Base-by-base conservation (phyloP, 2,888 invertebrate species). In the Cryptus viduatorius region DNA sequence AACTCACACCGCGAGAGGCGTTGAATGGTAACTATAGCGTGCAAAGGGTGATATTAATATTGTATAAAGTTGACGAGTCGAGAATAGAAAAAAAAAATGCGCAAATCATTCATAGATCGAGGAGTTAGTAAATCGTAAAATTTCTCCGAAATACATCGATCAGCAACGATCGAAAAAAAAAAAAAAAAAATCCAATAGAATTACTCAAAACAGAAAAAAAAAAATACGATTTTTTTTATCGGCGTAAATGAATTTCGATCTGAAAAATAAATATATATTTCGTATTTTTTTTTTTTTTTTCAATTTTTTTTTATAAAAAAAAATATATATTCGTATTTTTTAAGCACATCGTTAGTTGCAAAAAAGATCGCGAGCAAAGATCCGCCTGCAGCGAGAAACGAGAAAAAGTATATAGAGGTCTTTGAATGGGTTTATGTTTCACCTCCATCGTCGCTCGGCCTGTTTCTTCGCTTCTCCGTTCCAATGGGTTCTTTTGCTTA, bases 401-500 rank as follows among this genome's bases (percentile, higher is more conserved):
- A 72, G 42, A 24, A 24, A 24, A 24, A 24, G 24, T 24, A 24
- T 24, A 24, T 24, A 1, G 24, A 24, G 10, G 24, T 29, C 46
- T 31, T 73, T 61, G 31, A 73, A 61, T 77, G 67, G 42, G 4
- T 50, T 29, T 24, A 14, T 24, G 50, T 19, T 78, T 56, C 53
- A 31, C 50, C 29, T 79, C 64, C 12, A 37, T 79, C 53, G 50
- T 53, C 48, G 31, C 53, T 68, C 77, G 53, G 24, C 31, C 24
- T 24, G 24, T 24, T 24, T 46, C 64, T 44, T 71, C 24, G 24
- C 8, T 44, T 4, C 42, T 31, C 44, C 59, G 29, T 68, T 61
- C 65, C 71, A 80, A 82, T 75, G 71, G 56, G 53, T 78, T 71
- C 24, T 84, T 84, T 82, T 71, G 83, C 84, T 88, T 86, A 87